Evolutionary conservation across 1,140 invertebrate genomes (phyloP).

Genomic region (Aphidius gifuensis): DNA sequence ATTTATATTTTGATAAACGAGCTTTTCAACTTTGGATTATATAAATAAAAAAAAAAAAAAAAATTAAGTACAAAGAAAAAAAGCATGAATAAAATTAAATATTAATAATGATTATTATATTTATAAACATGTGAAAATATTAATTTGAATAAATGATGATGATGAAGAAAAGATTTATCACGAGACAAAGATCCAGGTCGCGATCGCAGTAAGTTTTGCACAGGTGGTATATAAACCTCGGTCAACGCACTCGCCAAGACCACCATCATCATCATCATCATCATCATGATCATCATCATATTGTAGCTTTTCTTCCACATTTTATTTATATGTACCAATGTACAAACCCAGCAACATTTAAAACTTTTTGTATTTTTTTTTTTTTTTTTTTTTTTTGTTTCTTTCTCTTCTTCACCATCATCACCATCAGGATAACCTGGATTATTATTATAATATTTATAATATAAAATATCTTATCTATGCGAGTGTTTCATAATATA

Average conservation of each 20-base stretch:
- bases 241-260: constrained; percentile 21
- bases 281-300: neutral
- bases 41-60: neutral
- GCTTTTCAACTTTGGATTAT: neutral
- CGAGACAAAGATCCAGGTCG: constrained; percentile 12
- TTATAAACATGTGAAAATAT: neutral
- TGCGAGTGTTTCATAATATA: too few relatives aligned
- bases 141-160: neutral
- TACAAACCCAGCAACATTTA: too few relatives aligned
- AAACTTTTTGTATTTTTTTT: too few relatives aligned
- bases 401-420: too few relatives aligned
- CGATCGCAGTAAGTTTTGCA: constrained; percentile 12
- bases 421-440: too few relatives aligned
- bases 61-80: neutral
- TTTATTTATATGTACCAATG: too few relatives aligned
- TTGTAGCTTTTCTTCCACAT: too few relatives aligned
- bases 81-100: neutral
- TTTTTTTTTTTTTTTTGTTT: too few relatives aligned
- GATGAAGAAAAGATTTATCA: neutral
- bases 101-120: neutral
- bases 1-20: neutral
- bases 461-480: too few relatives aligned
- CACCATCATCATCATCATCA: constrained; percentile 13
- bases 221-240: constrained; percentile 14
- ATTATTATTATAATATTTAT: too few relatives aligned